Base-by-base conservation (phyloP, 2,113 vertebrate genomes). In the Neodontobutis hainanensis region DNA sequence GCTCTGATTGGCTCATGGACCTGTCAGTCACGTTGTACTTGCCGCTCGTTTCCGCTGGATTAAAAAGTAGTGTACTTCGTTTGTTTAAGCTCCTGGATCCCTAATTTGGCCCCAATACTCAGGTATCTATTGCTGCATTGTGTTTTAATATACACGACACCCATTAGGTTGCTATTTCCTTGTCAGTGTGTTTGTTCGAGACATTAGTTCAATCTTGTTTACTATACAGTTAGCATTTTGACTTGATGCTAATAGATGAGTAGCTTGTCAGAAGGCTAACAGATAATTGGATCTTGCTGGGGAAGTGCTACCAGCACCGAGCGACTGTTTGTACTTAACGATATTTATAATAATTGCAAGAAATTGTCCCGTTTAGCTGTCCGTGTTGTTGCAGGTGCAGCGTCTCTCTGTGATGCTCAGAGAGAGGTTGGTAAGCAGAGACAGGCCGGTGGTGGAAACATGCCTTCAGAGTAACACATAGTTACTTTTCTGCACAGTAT, bases 401-500 rank as follows among this genome's bases (percentile, higher is more conserved):
- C 71, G 48, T 49, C 69, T 49, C 68, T 45, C 53, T 77, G 77
- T 70, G 87, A 88, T 89, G 88, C 56, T 73, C 32, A 66, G 53
- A 67, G 60, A 32, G 56, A 67, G 71, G 55, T 70, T 53, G 72
- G 62, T 36, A 75, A 40, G 65, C 75, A 64, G 78, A 50, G 63
- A 78, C 75, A 80, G 87, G 78, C 61, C 76, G 48, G 35, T 40
- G 70, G 8, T 75, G 81, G 65, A 80, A 84, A 78, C 52, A 91
- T 90, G 89, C 82, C 78, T 79, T 87, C 69, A 79, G 81, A 90
- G 77, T 92, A 75, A 89, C 80, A 6, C 34, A 11, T 16, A 52
- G 77, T 70, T 74, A 75, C 75, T 61, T 53, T 49, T 77, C 65
- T 76, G 81, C 85, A 87, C 89, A 92, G 64, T 48, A 99, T 99